Conservation (phyloP, 2,113 vertebrate genomes). For the Python bivittatus region DNA sequence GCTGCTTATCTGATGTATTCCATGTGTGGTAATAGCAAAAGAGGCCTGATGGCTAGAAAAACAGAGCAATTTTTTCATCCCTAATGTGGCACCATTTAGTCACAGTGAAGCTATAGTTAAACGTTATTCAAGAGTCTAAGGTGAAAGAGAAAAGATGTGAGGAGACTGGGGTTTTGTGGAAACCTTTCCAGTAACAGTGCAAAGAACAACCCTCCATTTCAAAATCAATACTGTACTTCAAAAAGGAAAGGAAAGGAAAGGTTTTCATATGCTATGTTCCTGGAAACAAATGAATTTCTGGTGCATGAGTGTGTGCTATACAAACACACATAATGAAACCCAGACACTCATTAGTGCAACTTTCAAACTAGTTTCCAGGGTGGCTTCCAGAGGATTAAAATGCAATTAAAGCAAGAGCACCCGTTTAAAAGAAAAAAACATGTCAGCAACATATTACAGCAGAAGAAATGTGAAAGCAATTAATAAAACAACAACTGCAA, state of each 20-base stretch:
- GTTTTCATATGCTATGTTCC: neutral
- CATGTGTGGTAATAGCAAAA: neutral
- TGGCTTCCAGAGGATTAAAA: neutral
- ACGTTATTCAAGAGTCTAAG: neutral
- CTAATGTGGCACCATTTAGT: neutral
- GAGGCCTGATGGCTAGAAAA: neutral
- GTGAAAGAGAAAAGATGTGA: neutral
- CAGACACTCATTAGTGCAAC: neutral
- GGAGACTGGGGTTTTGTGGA: neutral
- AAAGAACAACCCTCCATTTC: neutral
- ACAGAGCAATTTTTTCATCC: neutral
- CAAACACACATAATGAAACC: neutral
- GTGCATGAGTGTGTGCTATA: neutral
- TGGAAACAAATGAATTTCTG: neutral
- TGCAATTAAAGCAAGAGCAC: neutral
- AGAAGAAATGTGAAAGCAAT: neutral
- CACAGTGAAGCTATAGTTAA: neutral
- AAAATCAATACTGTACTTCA: neutral
- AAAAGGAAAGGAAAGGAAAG: neutral
- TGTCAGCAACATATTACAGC: neutral
- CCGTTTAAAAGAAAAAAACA: neutral
- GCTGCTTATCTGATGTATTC: neutral
- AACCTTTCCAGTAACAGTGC: neutral
- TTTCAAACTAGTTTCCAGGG: neutral
- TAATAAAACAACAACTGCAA: neutral